Evolutionary conservation across 53 echinoderm and acorn worm species (phyloP).

Genomic region (Crossaster papposus): DNA sequence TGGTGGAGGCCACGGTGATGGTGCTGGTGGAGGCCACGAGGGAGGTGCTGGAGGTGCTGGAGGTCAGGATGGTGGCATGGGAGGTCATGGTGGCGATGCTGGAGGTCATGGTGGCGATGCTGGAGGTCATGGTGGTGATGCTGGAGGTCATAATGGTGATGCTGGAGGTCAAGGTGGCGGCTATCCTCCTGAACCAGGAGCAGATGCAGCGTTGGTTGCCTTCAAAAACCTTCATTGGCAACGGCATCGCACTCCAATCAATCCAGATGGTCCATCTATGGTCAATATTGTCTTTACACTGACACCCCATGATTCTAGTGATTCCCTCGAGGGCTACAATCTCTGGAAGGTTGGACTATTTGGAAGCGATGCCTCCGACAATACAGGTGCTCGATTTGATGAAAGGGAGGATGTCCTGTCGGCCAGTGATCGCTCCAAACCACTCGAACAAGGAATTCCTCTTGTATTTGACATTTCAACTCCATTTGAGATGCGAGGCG

Average conservation of each 20-base stretch:
- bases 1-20: conserved; percentile 33
- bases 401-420: conserved; percentile 42
- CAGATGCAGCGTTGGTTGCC: neutral
- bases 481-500: conserved; percentile 57
- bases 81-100: neutral
- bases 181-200: neutral
- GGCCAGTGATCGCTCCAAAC: conserved; percentile 8
- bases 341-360: conserved; percentile 50
- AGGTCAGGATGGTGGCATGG: conserved; percentile 35
- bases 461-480: conserved; percentile 47
- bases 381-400: conserved; percentile 20
- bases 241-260: neutral
- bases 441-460: neutral
- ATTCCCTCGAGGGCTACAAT: conserved; percentile 18
- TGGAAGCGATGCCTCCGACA: conserved; percentile 10
- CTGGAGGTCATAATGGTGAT: conserved; percentile 42
- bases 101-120: conserved; percentile 2
- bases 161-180: conserved; percentile 45
- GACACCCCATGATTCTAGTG: conserved; percentile 24
- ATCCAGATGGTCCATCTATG: conserved; percentile 9
- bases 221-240: conserved; percentile 32
- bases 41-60: conserved; percentile 44
- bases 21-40: conserved; percentile 21
- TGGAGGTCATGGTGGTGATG: conserved; percentile 12
- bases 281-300: conserved; percentile 7